Evolutionary conservation across 1,140 invertebrate genomes (phyloP), one percentile per base, ranked within the genome.

Genomic region (Achroia grisella): DNA sequence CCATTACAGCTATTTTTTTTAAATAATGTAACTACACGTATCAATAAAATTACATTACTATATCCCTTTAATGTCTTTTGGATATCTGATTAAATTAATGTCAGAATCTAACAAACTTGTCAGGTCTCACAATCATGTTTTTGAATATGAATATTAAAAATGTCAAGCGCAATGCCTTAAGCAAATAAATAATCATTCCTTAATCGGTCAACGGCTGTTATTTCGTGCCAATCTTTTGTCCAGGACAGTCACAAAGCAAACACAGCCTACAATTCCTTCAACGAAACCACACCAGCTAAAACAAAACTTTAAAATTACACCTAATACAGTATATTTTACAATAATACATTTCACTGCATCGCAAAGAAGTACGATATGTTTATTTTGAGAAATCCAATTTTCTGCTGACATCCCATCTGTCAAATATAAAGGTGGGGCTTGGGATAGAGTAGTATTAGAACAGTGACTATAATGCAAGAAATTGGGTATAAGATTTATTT

Each of bases 381-480:
- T 71, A 71, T 68, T 56, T 71, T 68, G 58, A 59, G 43, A 67
- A 62, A 68, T 71, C 62, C 64, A 68, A 71, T 71, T 71, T 68
- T 56, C 54, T 54, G 37, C 68, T 65, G 68, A 71, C 68, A 65
- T 61, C 54, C 62, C 56, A 65, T 68, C 68, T 71, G 68, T 71
- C 68, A 77, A 67, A 70, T 57, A 52, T 59, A 55, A 69, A 57
- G 56, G 53, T 23, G 17, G 17, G 17, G 6, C 17, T 23, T 23
- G 17, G 17, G 2, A 6, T 43, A 52, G 62, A 62, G 55, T n/a
- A n/a, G n/a, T 59, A 52, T 57, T 67, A 59, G 47, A 45, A 50
- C 52, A 43, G 45, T 56, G 44, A 39, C 44, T 36, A 46, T 4
- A 17, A 15, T 37, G 35, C 10, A 17, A 12, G 13, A 10, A 15